Base-by-base conservation (phyloP, 1,140 invertebrate species). In the Lepidurus apus region DNA sequence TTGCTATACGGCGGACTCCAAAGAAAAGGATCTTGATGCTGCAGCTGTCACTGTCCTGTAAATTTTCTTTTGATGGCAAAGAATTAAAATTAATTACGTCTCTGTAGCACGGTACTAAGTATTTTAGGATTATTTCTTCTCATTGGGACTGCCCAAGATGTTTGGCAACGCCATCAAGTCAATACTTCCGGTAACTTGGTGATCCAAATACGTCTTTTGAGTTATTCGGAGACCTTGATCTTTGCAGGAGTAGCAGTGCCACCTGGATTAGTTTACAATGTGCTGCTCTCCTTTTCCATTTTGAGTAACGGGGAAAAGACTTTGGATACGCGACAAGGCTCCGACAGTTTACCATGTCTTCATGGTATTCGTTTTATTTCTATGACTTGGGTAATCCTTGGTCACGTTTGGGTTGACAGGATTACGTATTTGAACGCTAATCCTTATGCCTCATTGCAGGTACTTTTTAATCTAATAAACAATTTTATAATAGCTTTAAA, bases 341-440 rank as follows among this genome's bases (percentile, higher is more conserved):
- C 89, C 6, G 93, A 94, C 82, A 94, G 92, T 0, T 92, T 95
- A 77, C 90, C 92, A 74, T 92, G 90, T 7, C 89, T 95, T 44
- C 93, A 95, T 81, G 93, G 94, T 0, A 85, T 96, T 0, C 87
- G 93, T 5, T 91, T 93, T 0, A 88, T 96, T 73, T 95, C 93
- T 81, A 96, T 96, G 93, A 90, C 90, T 9, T 97, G 95, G 95
- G 93, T 97, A 1, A 93, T 98, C 74, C 88, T 96, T 4, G 95
- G 94, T 0, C 95, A 98, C 84, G 93, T 93, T 0, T 95, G 76
- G 74, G 21, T 45, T 9, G 24, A 34, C 7, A 11, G 43, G 5
- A 74, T 21, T 10, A 74, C 8, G n/a, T 17, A 34, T 7, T 45
- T 45, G n/a, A 79, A 73, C 11, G 47, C 75, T 34, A 79, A 79